A percentile compares a stretch with the other conserved stretches of the same genome.
phyloP scores from a whole-genome alignment of 1,140 invertebrate genomes.

The Eumaeus atala region DNA sequence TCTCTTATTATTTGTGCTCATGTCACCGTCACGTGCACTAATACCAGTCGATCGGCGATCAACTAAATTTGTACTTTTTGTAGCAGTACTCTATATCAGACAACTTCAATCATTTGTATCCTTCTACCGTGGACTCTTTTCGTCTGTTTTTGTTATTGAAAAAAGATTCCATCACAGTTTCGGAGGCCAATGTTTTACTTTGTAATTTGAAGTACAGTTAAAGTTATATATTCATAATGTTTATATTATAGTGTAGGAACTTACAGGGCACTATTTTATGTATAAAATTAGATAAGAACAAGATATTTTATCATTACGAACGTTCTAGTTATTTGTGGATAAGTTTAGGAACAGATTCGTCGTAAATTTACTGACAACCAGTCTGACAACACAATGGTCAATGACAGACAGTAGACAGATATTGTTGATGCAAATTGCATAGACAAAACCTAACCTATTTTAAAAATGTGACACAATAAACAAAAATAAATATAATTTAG shows the following conservation, averaged over 20 bases:
- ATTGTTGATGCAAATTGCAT: no score
- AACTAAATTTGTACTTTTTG: slow-evolving; percentile 28
- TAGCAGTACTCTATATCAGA: slow-evolving; percentile 18
- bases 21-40: slow-evolving; percentile 65
- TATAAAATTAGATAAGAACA: slow-evolving; percentile 17
- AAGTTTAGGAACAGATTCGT: slow-evolving; percentile 36
- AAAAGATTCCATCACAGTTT: slow-evolving; percentile 63
- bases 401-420: no score
- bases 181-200: slow-evolving; percentile 42
- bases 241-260: slow-evolving; percentile 15
- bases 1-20: slow-evolving; percentile 69
- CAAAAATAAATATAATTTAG: no score
- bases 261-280: slow-evolving; percentile 8
- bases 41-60: slow-evolving; percentile 47
- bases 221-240: slow-evolving; percentile 21
- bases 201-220: slow-evolving; percentile 26
- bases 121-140: slow-evolving; percentile 54
- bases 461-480: no score
- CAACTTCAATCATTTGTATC: slow-evolving; percentile 56
- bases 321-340: slow-evolving; percentile 38
- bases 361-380: slow-evolving; percentile 36
- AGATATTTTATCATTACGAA: slow-evolving; percentile 30
- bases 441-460: no score
- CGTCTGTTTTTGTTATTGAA: slow-evolving; percentile 44
- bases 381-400: slow-evolving; percentile 26